Evolutionary conservation across 2,797 vertebrate species (phyloP).

Genomic region (Heliangelus exortis): DNA sequence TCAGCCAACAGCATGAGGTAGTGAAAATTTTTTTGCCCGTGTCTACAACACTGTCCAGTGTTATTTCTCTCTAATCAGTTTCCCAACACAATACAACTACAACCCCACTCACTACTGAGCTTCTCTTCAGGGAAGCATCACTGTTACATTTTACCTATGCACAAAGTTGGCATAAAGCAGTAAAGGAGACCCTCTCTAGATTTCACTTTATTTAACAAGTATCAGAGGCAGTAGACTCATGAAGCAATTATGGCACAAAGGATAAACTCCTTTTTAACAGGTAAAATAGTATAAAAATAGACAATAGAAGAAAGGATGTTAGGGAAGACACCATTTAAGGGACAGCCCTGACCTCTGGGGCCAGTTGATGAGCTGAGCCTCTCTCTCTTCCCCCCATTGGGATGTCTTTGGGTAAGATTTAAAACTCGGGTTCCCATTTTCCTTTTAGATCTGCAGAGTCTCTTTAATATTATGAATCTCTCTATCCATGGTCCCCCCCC

Average conservation of each 20-base stretch:
- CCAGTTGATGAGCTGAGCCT: too few relatives aligned
- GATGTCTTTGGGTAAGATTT: too few relatives aligned
- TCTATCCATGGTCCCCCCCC: too few relatives aligned
- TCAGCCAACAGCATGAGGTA: neutral
- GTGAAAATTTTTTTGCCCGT: neutral
- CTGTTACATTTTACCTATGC: neutral
- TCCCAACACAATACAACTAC: neutral
- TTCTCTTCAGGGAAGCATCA: neutral
- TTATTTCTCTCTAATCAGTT: neutral
- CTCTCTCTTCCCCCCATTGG: too few relatives aligned
- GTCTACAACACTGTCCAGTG: neutral
- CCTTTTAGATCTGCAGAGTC: too few relatives aligned
- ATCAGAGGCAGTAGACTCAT: neutral
- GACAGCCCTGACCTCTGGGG: too few relatives aligned
- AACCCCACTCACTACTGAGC: neutral
- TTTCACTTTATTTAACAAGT: neutral
- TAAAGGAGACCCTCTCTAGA: neutral
- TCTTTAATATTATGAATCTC: too few relatives aligned
- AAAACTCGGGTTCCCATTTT: too few relatives aligned
- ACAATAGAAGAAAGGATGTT: too few relatives aligned
- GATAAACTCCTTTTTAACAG: neutral
- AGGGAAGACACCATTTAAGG: too few relatives aligned
- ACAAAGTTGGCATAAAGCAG: rapidly evolving
- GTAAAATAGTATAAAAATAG: too few relatives aligned
- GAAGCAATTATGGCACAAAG: neutral